phyloP scores from a whole-genome alignment of 2,797 vertebrate species.

The Pitangus sulphuratus region DNA sequence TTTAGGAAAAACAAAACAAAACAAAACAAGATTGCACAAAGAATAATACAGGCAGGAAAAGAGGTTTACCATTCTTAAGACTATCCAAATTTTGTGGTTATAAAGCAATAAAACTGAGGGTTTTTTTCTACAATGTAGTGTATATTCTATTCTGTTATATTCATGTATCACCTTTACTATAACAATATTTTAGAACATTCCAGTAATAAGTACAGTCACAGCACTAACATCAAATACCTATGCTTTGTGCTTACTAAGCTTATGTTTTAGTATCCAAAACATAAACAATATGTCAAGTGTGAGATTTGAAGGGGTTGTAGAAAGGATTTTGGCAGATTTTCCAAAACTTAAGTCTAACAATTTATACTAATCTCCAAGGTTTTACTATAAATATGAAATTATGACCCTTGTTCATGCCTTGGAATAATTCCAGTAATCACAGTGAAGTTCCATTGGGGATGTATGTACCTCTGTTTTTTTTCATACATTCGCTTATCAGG shows the following conservation, averaged over 20 bases:
- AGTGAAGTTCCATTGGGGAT: not conserved
- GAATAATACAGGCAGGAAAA: not conserved
- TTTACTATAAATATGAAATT: constrained; percentile 22
- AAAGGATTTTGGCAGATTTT: constrained; percentile 19
- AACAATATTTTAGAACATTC: not conserved
- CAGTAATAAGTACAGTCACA: not conserved
- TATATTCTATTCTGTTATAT: not conserved
- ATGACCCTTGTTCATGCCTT: not conserved
- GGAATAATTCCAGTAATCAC: constrained; percentile 7
- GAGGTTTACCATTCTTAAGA: not conserved
- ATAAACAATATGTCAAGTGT: not conserved
- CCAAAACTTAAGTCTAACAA: not conserved
- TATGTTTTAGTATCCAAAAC: not conserved
- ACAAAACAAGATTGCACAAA: not conserved
- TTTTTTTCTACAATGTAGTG: accelerated
- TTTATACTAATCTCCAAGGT: not conserved
- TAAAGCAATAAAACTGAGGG: not conserved
- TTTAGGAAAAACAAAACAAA: not conserved
- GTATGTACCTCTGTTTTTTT: not conserved
- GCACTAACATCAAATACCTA: not conserved
- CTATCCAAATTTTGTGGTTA: not conserved
- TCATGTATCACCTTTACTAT: not conserved
- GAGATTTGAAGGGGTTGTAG: not conserved
- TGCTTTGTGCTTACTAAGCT: not conserved
- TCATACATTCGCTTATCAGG: not conserved